Percentiles rank a stretch among this genome's conserved stretches.
These are phyloP conservation scores for Steinernema carpocapsae DNA, from an alignment of 2,888 invertebrate genomes.

Conservation along the genomic window DNA sequence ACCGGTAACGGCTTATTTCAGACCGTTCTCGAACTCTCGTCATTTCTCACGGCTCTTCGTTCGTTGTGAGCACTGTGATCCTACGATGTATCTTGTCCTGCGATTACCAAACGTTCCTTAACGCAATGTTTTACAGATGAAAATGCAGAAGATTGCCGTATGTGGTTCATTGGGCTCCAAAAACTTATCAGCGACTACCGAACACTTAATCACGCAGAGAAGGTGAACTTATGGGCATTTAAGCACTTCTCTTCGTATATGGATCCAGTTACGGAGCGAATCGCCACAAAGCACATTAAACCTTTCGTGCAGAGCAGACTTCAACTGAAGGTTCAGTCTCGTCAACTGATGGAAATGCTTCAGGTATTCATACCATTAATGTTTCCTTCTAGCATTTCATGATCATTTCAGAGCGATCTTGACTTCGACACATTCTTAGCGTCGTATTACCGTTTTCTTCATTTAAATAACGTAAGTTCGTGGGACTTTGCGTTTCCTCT, in stretches of 20 bases:
- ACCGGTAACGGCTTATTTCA: slow-evolving; percentile 43
- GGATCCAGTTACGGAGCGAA: slow-evolving; percentile 9
- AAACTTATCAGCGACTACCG: slow-evolving; percentile 52
- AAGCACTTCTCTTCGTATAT: neutral
- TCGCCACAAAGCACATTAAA: slow-evolving; percentile 67
- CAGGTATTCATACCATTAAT: too few relatives aligned
- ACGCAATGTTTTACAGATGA: slow-evolving; percentile 57
- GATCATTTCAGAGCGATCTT: slow-evolving; percentile 8
- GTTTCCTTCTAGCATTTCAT: too few relatives aligned
- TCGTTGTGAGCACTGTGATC: slow-evolving; percentile 60
- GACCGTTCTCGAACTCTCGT: slow-evolving; percentile 60
- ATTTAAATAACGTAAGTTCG: slow-evolving; percentile 1
- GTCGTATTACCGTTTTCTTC: slow-evolving; percentile 15
- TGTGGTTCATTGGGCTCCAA: slow-evolving; percentile 63
- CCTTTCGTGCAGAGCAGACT: slow-evolving; percentile 67
- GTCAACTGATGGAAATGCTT: slow-evolving; percentile 63
- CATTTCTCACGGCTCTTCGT: slow-evolving; percentile 61
- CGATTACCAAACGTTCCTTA: slow-evolving; percentile 39
- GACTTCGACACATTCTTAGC: slow-evolving; percentile 23
- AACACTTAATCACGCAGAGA: neutral
- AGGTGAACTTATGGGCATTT: slow-evolving; percentile 9
- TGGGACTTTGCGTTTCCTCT: neutral
- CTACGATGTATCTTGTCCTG: slow-evolving; percentile 61
- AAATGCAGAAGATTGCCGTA: slow-evolving; percentile 55
- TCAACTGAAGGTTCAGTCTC: slow-evolving; percentile 65